Evolutionary conservation across 2,797 vertebrate species (phyloP), one percentile per base, ranked within the genome.

Genomic region (Xenopus petersii): DNA sequence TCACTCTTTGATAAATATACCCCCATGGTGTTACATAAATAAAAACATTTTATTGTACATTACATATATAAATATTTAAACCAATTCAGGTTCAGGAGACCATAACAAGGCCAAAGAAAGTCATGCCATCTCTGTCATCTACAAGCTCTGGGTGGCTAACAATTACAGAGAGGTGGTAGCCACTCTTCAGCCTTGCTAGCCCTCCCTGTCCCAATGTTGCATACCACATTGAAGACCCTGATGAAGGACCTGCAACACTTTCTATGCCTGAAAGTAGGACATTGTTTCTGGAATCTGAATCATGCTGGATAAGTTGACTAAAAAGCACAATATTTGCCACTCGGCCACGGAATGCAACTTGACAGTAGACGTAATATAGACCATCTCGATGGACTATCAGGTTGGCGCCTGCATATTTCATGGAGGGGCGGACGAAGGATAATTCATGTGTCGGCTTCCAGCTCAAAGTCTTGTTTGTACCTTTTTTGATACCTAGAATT

Each of bases 291-390:
- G 65, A 64, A 5, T 75, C 76, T 61, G 84, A 83, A 60, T 84
- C 81, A 69, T 0, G 70, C 30, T 1, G 81, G 74, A 66, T 79
- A 62, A 55, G 81, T 46, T 71, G 58, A 47, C 80, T 84, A 78
- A 65, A 70, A 54, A 88, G 83, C 8, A 77, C 84, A 51, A 88
- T 70, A 69, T 81, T 65, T 56, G 75, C 49, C 77, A 74, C 73
- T 0, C 70, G 74, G 62, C 86, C 87, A 12, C 81, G 77, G 74
- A 81, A 88, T 49, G 83, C 85, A 1, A 88, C 67, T 21, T 84
- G 82, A 59, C 86, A 88, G 79, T 88, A 88, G 13, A 88, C 78
- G 55, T 83, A 88, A 16, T 87, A 88, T 24, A 88, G 74, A n/a
- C 87, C 87, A 24, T 80, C 77, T 26, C 8, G 79, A 2, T 84